phyloP scores from a whole-genome alignment of 2,797 vertebrate genomes.

The Acipenser oxyrinchus region DNA sequence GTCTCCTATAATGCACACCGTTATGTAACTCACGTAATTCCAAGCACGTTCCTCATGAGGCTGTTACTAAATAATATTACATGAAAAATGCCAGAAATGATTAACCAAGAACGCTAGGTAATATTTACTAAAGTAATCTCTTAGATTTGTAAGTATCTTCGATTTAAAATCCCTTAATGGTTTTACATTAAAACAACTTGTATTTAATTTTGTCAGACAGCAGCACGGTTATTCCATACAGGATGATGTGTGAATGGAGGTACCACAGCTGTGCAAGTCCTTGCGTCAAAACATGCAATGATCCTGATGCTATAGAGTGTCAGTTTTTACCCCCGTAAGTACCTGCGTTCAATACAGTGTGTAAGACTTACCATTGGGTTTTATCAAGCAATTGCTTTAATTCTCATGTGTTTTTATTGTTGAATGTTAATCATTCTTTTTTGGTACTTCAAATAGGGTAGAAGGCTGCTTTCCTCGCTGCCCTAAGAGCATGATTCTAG shows the following conservation, averaged over 20 bases:
- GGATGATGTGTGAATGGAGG: constrained; percentile 94
- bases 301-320: constrained; percentile 78
- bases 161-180: not conserved
- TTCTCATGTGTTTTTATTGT: too few relatives aligned
- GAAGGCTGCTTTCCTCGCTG: constrained; percentile 95
- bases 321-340: constrained; percentile 89
- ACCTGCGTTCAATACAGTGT: not conserved
- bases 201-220: constrained; percentile 62
- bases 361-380: too few relatives aligned
- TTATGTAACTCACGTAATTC: too few relatives aligned
- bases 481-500: constrained; percentile 88
- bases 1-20: too few relatives aligned
- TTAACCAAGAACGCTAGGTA: too few relatives aligned
- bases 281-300: constrained; percentile 84
- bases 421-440: too few relatives aligned
- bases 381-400: too few relatives aligned
- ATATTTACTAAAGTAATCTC: too few relatives aligned
- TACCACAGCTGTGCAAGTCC: constrained; percentile 83
- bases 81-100: too few relatives aligned
- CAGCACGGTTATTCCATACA: constrained; percentile 78
- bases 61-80: too few relatives aligned
- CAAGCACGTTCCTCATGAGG: too few relatives aligned
- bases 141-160: too few relatives aligned
- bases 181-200: not conserved
- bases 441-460: constrained; percentile 54